Evolutionary conservation across 2,797 vertebrate species (phyloP).

Genomic region (Dryobates pubescens): DNA sequence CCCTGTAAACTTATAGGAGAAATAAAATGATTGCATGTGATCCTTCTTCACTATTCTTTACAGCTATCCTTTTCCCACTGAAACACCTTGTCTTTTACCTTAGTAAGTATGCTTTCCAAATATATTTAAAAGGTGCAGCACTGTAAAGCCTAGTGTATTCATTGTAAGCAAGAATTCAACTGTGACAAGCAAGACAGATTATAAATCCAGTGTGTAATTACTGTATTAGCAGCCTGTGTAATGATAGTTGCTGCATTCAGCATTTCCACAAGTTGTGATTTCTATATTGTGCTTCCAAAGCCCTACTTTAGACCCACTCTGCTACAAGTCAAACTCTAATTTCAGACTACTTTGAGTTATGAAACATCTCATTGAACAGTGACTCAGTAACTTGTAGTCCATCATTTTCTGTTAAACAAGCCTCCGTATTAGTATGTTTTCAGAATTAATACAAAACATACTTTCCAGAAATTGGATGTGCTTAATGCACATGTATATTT

Average conservation of each 20-base stretch:
- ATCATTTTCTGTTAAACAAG: background rate
- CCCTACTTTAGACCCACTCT: background rate
- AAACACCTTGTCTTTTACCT: background rate
- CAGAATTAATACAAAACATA: constrained; percentile 1
- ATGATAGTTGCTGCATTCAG: background rate
- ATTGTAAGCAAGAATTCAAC: background rate
- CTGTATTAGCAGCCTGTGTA: background rate
- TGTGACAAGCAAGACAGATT: background rate
- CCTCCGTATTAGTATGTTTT: background rate
- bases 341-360: background rate
- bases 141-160: background rate
- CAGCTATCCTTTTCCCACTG: background rate
- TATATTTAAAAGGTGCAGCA: background rate
- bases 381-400: background rate
- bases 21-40: background rate
- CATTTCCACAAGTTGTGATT: background rate
- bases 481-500: background rate
- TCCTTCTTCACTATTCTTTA: background rate
- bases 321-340: background rate
- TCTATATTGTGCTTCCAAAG: background rate
- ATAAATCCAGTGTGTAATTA: background rate
- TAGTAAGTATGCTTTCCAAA: background rate
- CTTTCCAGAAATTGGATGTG: background rate
- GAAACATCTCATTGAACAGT: background rate
- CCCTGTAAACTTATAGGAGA: background rate